phyloP scores from a whole-genome alignment of 1,140 invertebrate genomes.

The Trichogramma pretiosum region DNA sequence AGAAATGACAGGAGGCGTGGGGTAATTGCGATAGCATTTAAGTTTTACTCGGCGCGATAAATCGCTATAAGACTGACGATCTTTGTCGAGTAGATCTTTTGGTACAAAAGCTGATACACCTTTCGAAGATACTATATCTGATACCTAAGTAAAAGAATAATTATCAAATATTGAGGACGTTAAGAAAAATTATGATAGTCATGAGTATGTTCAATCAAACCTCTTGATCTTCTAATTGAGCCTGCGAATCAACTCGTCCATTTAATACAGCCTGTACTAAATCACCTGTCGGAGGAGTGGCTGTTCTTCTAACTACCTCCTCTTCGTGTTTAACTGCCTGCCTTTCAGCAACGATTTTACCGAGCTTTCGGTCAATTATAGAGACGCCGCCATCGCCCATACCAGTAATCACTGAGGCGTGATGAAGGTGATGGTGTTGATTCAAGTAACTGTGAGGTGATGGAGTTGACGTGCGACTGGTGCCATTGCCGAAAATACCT shows the following conservation, averaged over 20 bases:
- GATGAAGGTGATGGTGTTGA: constrained; percentile 2
- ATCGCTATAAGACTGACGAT: constrained; percentile 23
- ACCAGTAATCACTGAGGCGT: background rate
- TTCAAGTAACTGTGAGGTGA: background rate
- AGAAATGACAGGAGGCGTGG: constrained; percentile 17
- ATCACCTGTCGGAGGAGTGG: background rate
- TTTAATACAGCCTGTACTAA: constrained; percentile 2
- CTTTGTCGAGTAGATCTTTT: constrained; percentile 2
- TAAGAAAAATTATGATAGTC: background rate
- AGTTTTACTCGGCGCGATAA: constrained; percentile 56
- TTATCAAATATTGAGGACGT: no score
- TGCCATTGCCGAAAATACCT: constrained; percentile 42
- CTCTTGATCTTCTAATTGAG: constrained; percentile 14
- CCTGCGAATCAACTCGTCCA: background rate
- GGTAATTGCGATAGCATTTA: constrained; percentile 55
- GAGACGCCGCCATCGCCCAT: constrained; percentile 10
- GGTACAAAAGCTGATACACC: background rate
- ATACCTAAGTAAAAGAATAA: constrained; percentile 26
- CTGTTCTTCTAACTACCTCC: background rate
- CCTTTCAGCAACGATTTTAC: constrained; percentile 36
- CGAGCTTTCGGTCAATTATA: constrained; percentile 33
- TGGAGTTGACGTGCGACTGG: constrained; percentile 39
- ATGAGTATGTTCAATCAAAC: no score
- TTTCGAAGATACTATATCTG: constrained; percentile 28
- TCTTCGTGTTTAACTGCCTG: no score